phyloP scores from a whole-genome alignment of 2,888 invertebrate genomes.

The Tuberolachnus salignus region DNA sequence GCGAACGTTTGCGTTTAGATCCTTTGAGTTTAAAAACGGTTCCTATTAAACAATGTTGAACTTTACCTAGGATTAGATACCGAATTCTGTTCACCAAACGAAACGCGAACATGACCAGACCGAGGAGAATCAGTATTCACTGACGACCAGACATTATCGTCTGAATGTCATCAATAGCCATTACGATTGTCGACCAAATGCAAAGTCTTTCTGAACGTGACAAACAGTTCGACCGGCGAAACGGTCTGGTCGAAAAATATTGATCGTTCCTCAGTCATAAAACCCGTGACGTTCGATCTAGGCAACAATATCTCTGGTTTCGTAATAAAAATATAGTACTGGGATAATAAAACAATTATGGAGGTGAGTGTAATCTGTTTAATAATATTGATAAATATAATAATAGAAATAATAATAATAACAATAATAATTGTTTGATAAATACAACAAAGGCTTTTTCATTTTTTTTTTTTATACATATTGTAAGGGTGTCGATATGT shows the following conservation, averaged over 20 bases:
- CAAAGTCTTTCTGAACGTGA: conserved; percentile 13
- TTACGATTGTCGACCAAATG: conserved; percentile 32
- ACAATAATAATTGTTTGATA: too few species aligned
- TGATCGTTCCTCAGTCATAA: conserved; percentile 44
- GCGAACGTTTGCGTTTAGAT: too few species aligned
- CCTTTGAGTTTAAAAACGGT: not conserved
- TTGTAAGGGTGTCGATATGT: too few species aligned
- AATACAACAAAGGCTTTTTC: too few species aligned
- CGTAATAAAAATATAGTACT: conserved; percentile 41
- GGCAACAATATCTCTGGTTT: conserved; percentile 47
- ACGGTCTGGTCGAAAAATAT: conserved; percentile 31
- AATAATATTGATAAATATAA: not conserved
- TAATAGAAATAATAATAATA: too few species aligned
- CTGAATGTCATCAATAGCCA: conserved; percentile 28
- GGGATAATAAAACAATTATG: conserved; percentile 16
- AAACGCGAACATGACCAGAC: conserved; percentile 41
- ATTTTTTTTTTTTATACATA: too few species aligned
- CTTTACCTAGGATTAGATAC: conserved; percentile 41
- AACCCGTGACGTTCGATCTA: conserved; percentile 37
- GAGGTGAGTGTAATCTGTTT: not conserved
- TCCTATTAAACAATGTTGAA: conserved; percentile 40
- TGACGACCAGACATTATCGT: not conserved
- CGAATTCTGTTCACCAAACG: conserved; percentile 29
- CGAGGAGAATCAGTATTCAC: conserved; percentile 34
- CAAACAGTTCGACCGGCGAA: conserved; percentile 32